Base-by-base conservation (phyloP, 2,797 vertebrate species). In the Pogoniulus pusillus region DNA sequence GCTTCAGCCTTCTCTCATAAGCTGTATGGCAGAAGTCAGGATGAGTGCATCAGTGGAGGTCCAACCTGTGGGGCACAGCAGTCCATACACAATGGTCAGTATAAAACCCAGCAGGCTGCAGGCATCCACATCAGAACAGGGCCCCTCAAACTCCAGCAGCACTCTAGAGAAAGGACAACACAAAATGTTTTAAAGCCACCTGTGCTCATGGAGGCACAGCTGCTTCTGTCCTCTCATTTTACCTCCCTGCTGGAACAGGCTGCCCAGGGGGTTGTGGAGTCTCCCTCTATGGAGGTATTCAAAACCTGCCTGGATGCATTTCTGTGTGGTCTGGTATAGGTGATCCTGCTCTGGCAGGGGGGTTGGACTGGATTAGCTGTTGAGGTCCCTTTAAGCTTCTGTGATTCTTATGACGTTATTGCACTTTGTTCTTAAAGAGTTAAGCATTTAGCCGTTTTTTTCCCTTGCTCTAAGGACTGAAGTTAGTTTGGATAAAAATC, bases 1-100 rank as follows among this genome's bases (percentile, higher is more conserved):
- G 30, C 60, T 34, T 81, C 55, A 63, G 20, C 22, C 19, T n/a
- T 9, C 12, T 57, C 47, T 70, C 6, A 8, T 15, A 22, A 49
- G 66, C 71, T 2, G 0, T 55, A 34, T 0, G 1, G 20, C 68
- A 11, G 39, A 20, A 22, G 27, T 24, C 30, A 11, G 65, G n/a
- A 14, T 37, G 39, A 30, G 16, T 2, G 4, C 18, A 30, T 47
- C 1, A 16, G 14, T 24, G 22, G 30, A 49, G 22, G 3, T 29
- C 35, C 18, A n/a, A 39, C 27, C 45, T 32, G 53, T 19, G 17
- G 47, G 45, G 55, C 16, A 8, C 16, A 12, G 8, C 1, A 1
- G 35, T 47, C 53, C 34, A 15, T 27, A 8, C 0, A 4, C 10
- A 6, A 2, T 9, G 24, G 8, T 24, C 35, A 24, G 13, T n/a